Evolutionary conservation across 1,140 invertebrate species (phyloP).

Genomic region (Nephotettix cincticeps): DNA sequence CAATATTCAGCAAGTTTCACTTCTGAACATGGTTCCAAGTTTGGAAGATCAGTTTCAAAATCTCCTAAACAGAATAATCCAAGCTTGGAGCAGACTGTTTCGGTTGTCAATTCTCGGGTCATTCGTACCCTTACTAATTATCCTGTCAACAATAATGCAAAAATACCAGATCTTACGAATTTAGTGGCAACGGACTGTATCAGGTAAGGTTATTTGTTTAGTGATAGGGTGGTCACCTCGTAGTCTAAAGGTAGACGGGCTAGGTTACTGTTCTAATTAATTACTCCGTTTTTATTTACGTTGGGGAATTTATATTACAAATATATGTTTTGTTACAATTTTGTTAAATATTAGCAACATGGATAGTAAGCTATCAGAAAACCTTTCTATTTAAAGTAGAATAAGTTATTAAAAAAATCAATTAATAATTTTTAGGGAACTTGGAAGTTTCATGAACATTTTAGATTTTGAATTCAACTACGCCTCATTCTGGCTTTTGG

Average conservation of each 20-base stretch:
- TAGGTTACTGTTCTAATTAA: too few species aligned
- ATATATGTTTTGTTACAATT: too few species aligned
- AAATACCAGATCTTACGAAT: background rate
- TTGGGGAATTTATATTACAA: too few species aligned
- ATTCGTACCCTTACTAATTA: background rate
- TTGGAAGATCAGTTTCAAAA: background rate
- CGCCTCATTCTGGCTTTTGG: background rate
- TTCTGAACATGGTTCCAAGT: conserved; percentile 3
- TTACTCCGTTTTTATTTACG: too few species aligned
- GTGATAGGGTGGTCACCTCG: too few species aligned
- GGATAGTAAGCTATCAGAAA: too few species aligned
- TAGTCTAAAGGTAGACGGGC: too few species aligned
- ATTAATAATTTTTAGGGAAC: conserved; percentile 1
- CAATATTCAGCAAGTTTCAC: background rate
- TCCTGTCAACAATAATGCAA: background rate
- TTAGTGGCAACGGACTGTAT: background rate
- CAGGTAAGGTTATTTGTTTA: background rate
- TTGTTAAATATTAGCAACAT: too few species aligned
- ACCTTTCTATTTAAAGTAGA: too few species aligned
- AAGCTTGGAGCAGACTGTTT: background rate
- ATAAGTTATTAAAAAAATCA: too few species aligned
- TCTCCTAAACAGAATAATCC: background rate
- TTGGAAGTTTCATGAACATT: background rate
- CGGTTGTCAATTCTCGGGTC: background rate
- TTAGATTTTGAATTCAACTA: conserved; percentile 10